Base-by-base conservation (phyloP, 2,797 vertebrate genomes). In the Streptopelia turtur region DNA sequence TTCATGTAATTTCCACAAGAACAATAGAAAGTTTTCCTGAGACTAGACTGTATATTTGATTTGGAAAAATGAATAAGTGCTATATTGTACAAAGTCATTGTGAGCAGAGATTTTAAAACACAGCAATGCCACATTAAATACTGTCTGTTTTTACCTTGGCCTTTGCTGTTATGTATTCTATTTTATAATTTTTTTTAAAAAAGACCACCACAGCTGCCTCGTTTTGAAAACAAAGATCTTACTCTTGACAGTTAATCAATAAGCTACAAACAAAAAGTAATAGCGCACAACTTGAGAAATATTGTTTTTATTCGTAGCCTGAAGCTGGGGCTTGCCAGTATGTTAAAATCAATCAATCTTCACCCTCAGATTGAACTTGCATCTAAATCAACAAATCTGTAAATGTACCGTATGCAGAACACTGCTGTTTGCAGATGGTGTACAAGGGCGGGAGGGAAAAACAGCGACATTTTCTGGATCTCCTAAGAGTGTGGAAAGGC, bases 191-290 rank as follows among this genome's bases (percentile, higher is more conserved):
- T 12, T 37, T 37, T 65, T 56, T 50, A 2, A 61, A 79, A 33
- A 91, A 93, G 86, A 39, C 95, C 90, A 90, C 81, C 23, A 17
- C 53, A 92, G 86, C 92, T 97, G 91, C 96, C 94, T 97, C 3
- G 7, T 96, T 97, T 96, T 92, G 93, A 97, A 95, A 97, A 59
- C 66, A 76, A 72, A 88, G 92, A 95, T 95, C 94, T 97, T 92
- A 91, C 90, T 79, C 33, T 59, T 97, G 97, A 94, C 97, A 98
- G 97, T 49, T 97, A 97, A 97, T 98, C 98, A 94, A 97, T 98
- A 94, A 92, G 66, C 61, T 96, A 75, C 96, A 97, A 98, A 97
- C 16, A 93, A 97, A 97, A 97, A 97, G 96, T 97, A 98, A 98
- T 97, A 98, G 97, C 6, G 2, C 93, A 91, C 43, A 81, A 93